Percentiles rank a stretch among this genome's conserved stretches.
Evolutionary conservation across 1,140 invertebrate species (phyloP).

Genomic region (Ladona fulva): DNA sequence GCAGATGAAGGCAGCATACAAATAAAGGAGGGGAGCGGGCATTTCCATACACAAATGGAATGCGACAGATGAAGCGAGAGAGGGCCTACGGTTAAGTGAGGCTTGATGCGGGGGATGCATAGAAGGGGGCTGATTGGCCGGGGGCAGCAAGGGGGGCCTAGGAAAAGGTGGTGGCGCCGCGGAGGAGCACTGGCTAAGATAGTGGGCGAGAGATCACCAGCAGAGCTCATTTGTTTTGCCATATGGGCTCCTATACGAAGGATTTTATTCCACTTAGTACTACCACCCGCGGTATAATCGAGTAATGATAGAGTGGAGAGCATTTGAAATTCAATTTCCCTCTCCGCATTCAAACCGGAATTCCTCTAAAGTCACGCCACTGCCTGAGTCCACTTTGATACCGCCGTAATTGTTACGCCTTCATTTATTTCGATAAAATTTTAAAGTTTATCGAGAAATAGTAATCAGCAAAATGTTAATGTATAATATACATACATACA

Average conservation of each 20-base stretch:
- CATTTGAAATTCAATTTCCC: slow-evolving; percentile 2
- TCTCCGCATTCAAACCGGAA: neutral
- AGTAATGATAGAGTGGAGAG: neutral
- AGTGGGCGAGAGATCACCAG: neutral
- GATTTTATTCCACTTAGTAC: slow-evolving; percentile 2
- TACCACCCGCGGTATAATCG: neutral
- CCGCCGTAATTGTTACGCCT: too few species aligned
- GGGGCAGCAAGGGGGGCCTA: neutral
- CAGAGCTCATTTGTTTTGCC: neutral
- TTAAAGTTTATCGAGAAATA: too few species aligned
- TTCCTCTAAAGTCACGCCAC: neutral
- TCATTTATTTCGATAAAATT: too few species aligned
- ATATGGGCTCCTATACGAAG: neutral
- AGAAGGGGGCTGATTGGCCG: neutral
- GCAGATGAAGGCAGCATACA: too few species aligned
- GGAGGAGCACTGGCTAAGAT: neutral
- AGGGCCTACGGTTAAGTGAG: too few species aligned
- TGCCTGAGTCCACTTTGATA: neutral
- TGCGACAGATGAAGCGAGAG: too few species aligned
- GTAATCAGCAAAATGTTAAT: too few species aligned
- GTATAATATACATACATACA: too few species aligned
- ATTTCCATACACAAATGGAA: too few species aligned
- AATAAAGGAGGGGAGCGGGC: too few species aligned
- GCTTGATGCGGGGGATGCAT: too few species aligned
- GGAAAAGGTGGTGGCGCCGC: neutral